Base-by-base conservation (phyloP, 1,140 invertebrate species). In the Halesus radiatus region DNA sequence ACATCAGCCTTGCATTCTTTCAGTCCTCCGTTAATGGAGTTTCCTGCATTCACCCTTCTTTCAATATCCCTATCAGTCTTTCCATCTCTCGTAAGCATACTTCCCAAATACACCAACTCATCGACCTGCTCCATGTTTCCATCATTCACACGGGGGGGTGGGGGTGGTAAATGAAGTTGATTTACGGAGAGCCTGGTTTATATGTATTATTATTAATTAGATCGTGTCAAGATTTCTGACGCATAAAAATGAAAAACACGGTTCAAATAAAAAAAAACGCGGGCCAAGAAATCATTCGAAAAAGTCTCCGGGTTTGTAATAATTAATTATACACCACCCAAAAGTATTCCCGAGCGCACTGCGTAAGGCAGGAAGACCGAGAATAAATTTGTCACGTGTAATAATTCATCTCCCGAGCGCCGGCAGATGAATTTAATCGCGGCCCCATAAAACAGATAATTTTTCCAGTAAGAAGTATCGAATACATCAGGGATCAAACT, bases 401-500 rank as follows among this genome's bases (percentile, higher is more conserved):
- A 70, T 70, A n/a, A 52, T 22, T 70, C 37, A 70, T 70, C 22
- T 70, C 7, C 18, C 7, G 3, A 66, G 45, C 37, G 15, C 66
- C 37, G 66, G 66, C 66, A 70, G 66, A 37, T 70, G 66, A 37
- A 13, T 23, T 70, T 8, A 52, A 50, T 70, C 66, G 10, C 20
- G 16, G 45, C 66, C 16, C 50, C 66, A 70, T 70, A 37, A 70
- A 70, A 70, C 32, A 50, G 66, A 52, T 70, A 70, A 70, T 70
- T 70, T 70, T 70, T 70, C 18, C 45, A 37, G 4, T 18, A 37
- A 18, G 62, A 18, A 37, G 37, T 70, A 45, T 45, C 66, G 29
- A 70, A 70, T 70, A 20, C 66, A 70, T 70, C 66, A 56, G 53
- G 70, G 53, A 74, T 74, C 70, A 18, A 15, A 52, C 70, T 16